Percentiles rank a stretch among this genome's conserved stretches.
Evolutionary conservation across 2,113 vertebrate genomes (phyloP).

Genomic region (Cinclus mexicanus): DNA sequence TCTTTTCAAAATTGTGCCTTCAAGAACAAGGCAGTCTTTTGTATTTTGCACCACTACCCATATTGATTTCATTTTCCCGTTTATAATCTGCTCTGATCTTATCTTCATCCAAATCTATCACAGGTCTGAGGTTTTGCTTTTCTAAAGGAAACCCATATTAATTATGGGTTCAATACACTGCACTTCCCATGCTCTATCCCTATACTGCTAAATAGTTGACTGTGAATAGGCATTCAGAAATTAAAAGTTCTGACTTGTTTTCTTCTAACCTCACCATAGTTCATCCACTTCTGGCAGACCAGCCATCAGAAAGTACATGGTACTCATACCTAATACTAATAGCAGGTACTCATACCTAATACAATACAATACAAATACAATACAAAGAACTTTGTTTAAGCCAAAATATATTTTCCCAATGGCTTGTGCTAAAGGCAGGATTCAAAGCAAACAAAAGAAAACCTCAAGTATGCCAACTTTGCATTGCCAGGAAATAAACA

Average conservation of each 20-base stretch:
- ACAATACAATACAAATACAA: not conserved
- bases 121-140: not conserved
- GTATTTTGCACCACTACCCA: not conserved
- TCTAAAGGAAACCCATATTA: not conserved
- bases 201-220: not conserved
- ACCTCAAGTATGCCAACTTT: not conserved
- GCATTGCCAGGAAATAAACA: not conserved
- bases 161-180: not conserved
- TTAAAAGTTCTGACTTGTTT: not conserved
- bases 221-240: not conserved
- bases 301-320: not conserved
- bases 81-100: not conserved
- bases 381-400: not conserved
- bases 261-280: not conserved
- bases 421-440: not conserved
- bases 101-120: not conserved
- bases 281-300: not conserved
- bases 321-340: not conserved
- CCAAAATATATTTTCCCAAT: not conserved
- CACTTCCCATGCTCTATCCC: not conserved
- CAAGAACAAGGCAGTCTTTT: not conserved
- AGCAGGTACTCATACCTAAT: not conserved
- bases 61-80: not conserved
- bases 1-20: not conserved
- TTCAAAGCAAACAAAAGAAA: conserved; percentile 13